A percentile compares a stretch with the other conserved stretches of the same genome.
These are phyloP conservation scores for Enteromius trimaculatus DNA, from an alignment of 2,797 vertebrate species.

Conservation along the genomic window DNA sequence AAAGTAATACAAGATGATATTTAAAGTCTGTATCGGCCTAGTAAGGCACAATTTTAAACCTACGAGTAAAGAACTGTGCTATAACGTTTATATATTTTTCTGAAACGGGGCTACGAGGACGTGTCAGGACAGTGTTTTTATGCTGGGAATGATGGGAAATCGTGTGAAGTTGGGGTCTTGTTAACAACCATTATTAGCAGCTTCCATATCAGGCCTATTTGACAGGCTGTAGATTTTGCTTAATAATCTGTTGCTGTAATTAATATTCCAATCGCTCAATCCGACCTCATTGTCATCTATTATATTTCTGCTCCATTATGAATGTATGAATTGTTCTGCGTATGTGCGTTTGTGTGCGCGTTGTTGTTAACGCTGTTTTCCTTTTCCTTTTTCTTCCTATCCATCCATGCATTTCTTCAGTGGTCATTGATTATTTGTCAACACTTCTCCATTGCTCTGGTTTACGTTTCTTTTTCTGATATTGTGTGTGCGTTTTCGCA, in stretches of 20 bases:
- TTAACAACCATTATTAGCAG: constrained; percentile 70
- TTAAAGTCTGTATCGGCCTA: constrained; percentile 2
- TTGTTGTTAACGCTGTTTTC: constrained; percentile 55
- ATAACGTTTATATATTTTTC: constrained; percentile 68
- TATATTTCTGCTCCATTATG: constrained; percentile 61
- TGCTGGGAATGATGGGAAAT: constrained; percentile 62
- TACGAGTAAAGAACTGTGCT: constrained; percentile 70
- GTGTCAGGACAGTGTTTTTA: constrained; percentile 60
- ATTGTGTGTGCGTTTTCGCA: constrained; percentile 54
- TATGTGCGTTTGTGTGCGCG: constrained; percentile 64
- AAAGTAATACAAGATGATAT: constrained; percentile 19
- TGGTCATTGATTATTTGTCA: constrained; percentile 44
- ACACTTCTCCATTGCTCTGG: constrained; percentile 69
- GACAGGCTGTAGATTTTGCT: constrained; percentile 74
- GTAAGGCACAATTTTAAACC: constrained; percentile 14
- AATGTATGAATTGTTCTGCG: constrained; percentile 76
- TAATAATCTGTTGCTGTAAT: constrained; percentile 72
- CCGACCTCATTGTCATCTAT: constrained; percentile 54
- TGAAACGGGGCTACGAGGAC: constrained; percentile 56
- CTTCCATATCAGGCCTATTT: constrained; percentile 81
- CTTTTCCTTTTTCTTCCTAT: constrained; percentile 27
- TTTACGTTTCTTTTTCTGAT: constrained; percentile 70
- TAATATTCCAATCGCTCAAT: constrained; percentile 70
- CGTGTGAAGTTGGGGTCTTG: constrained; percentile 49
- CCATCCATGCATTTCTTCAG: constrained; percentile 11